Conservation (phyloP, 2,797 vertebrate species). For the Spinibarbus caldwelli region DNA sequence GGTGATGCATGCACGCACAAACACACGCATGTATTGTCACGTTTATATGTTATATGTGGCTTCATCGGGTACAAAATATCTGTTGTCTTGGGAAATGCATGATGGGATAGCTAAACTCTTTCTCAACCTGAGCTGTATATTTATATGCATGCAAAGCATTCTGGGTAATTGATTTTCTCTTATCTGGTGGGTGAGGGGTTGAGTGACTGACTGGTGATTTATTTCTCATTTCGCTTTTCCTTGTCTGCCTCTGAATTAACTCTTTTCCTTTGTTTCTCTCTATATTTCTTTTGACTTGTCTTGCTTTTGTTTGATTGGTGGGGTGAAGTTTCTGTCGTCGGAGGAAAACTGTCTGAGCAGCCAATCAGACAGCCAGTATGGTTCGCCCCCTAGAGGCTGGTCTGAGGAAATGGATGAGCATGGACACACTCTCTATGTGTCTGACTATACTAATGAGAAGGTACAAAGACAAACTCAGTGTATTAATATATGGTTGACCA, state of each 20-base stretch:
- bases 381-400: conserved; percentile 94
- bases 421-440: conserved; percentile 95
- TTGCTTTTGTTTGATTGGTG: conserved; percentile 58
- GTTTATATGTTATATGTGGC: too few species aligned
- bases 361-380: conserved; percentile 95
- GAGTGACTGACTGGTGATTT: conserved; percentile 21
- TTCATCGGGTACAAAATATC: background rate
- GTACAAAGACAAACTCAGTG: conserved; percentile 71
- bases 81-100: conserved; percentile 26
- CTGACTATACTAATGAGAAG: conserved; percentile 96
- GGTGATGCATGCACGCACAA: conserved; percentile 1
- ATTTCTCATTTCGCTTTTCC: conserved; percentile 5
- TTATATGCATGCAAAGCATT: conserved; percentile 20
- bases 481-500: background rate
- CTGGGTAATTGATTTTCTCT: background rate
- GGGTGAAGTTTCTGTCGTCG: conserved; percentile 84
- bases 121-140: background rate
- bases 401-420: conserved; percentile 94
- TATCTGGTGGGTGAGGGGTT: background rate
- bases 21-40: background rate
- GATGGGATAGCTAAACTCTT: background rate
- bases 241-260: conserved; percentile 46
- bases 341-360: conserved; percentile 93
- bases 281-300: conserved; percentile 61
- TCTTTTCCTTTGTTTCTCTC: conserved; percentile 63